Evolutionary conservation across 2,888 invertebrate genomes (phyloP).

Genomic region (Calameuta filiformis): DNA sequence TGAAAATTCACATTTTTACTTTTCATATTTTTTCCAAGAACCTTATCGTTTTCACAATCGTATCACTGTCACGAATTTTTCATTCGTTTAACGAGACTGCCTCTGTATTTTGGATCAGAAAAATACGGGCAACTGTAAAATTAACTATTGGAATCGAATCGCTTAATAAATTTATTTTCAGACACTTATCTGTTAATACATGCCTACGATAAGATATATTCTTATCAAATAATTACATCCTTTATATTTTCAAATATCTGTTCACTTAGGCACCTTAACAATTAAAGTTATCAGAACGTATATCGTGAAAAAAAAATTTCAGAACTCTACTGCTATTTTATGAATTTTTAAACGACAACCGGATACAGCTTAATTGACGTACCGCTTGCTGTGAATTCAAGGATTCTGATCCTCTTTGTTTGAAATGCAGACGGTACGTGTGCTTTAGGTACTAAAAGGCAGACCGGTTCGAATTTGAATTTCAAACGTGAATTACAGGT

Average conservation of each 20-base stretch:
- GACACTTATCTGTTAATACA: not conserved
- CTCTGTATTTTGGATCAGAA: not conserved
- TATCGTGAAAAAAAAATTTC: not conserved
- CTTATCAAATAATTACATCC: not conserved
- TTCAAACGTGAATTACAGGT: not conserved
- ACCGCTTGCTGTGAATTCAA: not conserved
- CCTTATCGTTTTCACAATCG: conserved; percentile 10
- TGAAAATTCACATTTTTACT: conserved; percentile 28
- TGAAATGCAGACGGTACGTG: not conserved
- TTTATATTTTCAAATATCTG: not conserved
- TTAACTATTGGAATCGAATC: not conserved
- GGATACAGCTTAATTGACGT: not conserved
- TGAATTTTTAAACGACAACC: not conserved
- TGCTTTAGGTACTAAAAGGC: not conserved
- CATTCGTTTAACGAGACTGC: not conserved
- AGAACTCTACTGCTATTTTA: not conserved
- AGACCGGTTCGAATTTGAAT: not conserved
- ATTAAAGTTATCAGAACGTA: not conserved
- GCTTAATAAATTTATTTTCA: not conserved
- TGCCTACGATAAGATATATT: not conserved
- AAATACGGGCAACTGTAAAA: not conserved
- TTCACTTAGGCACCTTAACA: not conserved
- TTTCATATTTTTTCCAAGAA: not conserved
- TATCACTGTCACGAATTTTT: conserved; percentile 8
- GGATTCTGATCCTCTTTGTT: not conserved